Evolutionary conservation across 2,888 invertebrate species (phyloP), one percentile per base, ranked within the genome.

Genomic region (Archips crataeganus): DNA sequence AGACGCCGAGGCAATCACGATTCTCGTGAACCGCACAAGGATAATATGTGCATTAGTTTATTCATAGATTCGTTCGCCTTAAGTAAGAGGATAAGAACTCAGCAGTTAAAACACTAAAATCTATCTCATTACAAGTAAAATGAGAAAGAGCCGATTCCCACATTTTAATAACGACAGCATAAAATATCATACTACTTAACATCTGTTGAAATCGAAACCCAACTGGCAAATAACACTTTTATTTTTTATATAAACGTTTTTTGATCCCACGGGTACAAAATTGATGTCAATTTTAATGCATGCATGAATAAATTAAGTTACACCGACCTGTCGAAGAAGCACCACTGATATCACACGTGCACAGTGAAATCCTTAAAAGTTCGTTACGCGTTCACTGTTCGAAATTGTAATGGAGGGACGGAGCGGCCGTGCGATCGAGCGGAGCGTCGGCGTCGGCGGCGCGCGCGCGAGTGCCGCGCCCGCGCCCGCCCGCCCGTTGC

Each of bases 381-480:
- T 86, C 87, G 86, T 86, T 85, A 81, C 92, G 91, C 92, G 87
- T 80, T 83, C 93, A 93, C 93, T 87, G 83, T 82, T 75, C 76
- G 75, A 75, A 75, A 80, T 81, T 81, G 80, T 82, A 82, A 82
- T 83, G 82, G 85, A 83, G 81, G 79, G 81, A 85, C 84, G 89
- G 87, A 85, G 85, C 85, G 87, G 90, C 86, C 85, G 87, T 84
- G 85, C 77, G 81, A 86, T 86, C 84, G 80, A 85, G 86, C 85
- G 90, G 85, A 90, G 90, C 91, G 91, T 88, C 87, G 86, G 82
- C 85, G 87, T 86, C 88, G 88, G 88, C 90, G 88, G 93, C 89
- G 88, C 91, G 91, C 93, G 92, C 93, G 89, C 93, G 93, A 93
- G 88, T 94, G 94, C 87, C 84, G 82, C 81, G 80, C 88, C 84